Evolutionary conservation across 2,888 invertebrate species (phyloP).

Genomic region (Cheilosia variabilis): DNA sequence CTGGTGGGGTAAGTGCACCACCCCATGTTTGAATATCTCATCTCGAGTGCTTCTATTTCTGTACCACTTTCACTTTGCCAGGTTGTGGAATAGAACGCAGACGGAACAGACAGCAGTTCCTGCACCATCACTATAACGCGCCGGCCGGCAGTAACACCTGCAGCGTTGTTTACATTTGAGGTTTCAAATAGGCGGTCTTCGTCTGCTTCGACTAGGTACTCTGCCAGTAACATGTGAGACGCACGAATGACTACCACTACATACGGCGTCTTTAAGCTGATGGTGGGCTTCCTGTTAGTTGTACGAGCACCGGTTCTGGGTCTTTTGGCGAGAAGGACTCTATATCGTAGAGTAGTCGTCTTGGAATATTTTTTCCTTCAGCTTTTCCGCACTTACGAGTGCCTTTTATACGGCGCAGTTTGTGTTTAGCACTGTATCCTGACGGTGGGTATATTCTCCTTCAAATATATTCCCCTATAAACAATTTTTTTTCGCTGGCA

Average conservation of each 20-base stretch:
- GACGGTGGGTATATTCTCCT: not conserved
- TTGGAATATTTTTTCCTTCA: slow-evolving; percentile 1
- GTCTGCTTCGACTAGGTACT: slow-evolving; percentile 36
- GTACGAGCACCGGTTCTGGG: not conserved
- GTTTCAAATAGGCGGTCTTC: slow-evolving; percentile 38
- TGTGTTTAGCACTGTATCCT: not conserved
- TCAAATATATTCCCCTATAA: slow-evolving; percentile 5
- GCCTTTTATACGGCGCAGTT: not conserved
- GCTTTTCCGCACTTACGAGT: not conserved
- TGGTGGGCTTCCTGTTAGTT: slow-evolving; percentile 4
- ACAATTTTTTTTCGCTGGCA: not conserved
- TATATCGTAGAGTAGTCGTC: slow-evolving; percentile 13
- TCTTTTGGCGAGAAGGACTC: slow-evolving; percentile 5
- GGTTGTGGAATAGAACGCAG: not conserved
- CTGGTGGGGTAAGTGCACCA: slow-evolving; percentile 3
- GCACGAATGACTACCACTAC: slow-evolving; percentile 45
- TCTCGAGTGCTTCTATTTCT: slow-evolving; percentile 58
- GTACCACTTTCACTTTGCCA: slow-evolving; percentile 39
- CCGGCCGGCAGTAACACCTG: slow-evolving; percentile 33
- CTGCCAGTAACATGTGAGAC: slow-evolving; percentile 30
- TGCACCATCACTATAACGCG: slow-evolving; percentile 7
- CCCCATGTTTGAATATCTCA: slow-evolving; percentile 53
- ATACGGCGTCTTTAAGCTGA: slow-evolving; percentile 31
- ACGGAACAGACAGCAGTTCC: slow-evolving; percentile 18
- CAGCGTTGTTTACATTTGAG: slow-evolving; percentile 47